Percentiles rank a stretch among this genome's conserved stretches.
phyloP scores from a whole-genome alignment of 2,113 vertebrate species.

The Rhinolophus sinicus region DNA sequence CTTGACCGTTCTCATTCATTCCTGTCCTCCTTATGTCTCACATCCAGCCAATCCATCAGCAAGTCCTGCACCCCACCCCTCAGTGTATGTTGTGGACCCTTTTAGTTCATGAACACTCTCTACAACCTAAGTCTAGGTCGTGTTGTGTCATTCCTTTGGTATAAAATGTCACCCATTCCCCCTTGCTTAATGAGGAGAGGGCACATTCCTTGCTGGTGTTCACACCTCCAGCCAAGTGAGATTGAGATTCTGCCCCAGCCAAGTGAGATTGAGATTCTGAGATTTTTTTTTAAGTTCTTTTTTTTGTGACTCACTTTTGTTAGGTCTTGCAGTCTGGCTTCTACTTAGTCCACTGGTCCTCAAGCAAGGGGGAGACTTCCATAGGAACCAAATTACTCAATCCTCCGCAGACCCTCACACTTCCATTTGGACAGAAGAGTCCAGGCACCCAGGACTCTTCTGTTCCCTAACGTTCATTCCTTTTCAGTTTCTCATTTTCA shows the following conservation, averaged over 20 bases:
- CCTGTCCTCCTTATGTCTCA: not conserved
- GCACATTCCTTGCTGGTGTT: not conserved
- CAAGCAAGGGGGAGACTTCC: not conserved
- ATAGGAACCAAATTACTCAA: not conserved
- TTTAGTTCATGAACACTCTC: not conserved
- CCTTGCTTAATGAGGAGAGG: not conserved
- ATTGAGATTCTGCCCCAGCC: too few species aligned
- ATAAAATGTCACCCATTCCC: not conserved
- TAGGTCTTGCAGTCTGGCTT: not conserved
- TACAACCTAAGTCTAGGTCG: not conserved
- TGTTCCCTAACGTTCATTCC: not conserved
- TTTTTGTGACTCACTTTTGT: not conserved
- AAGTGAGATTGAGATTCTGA: not conserved
- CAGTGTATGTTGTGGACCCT: rapidly evolving
- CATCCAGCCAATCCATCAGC: not conserved
- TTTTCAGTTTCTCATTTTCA: not conserved
- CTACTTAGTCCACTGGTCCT: not conserved
- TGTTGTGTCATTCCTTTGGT: not conserved
- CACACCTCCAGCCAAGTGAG: too few species aligned
- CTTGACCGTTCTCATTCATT: not conserved
- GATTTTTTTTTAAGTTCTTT: not conserved
- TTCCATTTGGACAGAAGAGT: not conserved
- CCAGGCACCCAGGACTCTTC: not conserved
- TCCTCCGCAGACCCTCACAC: not conserved
- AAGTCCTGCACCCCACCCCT: not conserved